Conservation (phyloP, 2,888 invertebrate species). For the Acheta domesticus region DNA sequence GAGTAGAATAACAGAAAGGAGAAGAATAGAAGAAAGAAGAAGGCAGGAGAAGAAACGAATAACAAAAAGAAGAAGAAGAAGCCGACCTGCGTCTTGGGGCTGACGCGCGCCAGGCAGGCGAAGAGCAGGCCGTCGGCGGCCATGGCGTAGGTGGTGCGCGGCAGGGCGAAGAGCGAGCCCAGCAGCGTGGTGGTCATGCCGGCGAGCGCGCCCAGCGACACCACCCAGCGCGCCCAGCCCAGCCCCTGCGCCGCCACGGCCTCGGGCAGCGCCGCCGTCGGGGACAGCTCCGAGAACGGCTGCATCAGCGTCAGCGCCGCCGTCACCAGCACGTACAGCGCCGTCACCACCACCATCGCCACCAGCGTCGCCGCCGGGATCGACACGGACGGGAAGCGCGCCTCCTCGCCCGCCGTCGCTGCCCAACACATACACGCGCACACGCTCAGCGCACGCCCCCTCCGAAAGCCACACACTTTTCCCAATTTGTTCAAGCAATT, state of each 20-base stretch:
- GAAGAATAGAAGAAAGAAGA: no score
- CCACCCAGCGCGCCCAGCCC: slow-evolving; percentile 79
- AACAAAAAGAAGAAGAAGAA: no score
- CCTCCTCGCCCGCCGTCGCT: slow-evolving; percentile 84
- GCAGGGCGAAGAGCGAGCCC: slow-evolving; percentile 81
- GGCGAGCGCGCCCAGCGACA: slow-evolving; percentile 80
- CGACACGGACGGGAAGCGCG: slow-evolving; percentile 71
- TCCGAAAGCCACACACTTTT: no score
- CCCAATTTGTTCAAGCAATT: no score
- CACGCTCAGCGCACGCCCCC: no score
- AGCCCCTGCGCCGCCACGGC: slow-evolving; percentile 73
- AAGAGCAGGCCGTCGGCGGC: slow-evolving; percentile 84
- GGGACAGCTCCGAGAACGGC: slow-evolving; percentile 57
- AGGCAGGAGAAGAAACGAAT: no score
- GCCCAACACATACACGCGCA: background rate
- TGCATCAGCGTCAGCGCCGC: slow-evolving; percentile 79
- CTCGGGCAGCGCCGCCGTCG: slow-evolving; percentile 72
- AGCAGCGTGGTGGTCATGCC: slow-evolving; percentile 89
- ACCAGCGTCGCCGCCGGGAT: slow-evolving; percentile 80
- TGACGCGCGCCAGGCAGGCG: slow-evolving; percentile 71
- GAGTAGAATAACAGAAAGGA: no score
- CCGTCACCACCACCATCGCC: slow-evolving; percentile 75
- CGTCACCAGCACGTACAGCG: slow-evolving; percentile 76
- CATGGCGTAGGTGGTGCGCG: slow-evolving; percentile 87
- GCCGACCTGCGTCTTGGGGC: slow-evolving; percentile 69